Evolutionary conservation across 35 echinoderm and acorn worm species (phyloP), one percentile per base, ranked within the genome.

Genomic region (Hemicentrotus pulcherrimus): DNA sequence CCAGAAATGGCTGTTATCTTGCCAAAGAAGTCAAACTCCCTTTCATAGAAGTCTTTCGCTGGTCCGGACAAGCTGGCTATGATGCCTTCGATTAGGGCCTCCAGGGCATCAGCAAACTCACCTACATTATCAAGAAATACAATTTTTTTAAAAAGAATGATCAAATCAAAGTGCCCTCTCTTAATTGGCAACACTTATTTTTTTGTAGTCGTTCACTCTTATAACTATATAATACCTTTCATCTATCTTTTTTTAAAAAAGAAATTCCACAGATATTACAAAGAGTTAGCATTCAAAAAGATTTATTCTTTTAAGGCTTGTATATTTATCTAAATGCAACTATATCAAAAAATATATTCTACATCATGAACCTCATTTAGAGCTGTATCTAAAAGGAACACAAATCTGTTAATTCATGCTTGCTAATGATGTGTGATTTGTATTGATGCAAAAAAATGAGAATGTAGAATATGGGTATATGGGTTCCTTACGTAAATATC

Each of bases 21-120:
- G 12, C 96, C 98, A 97, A 99, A 99, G 95, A 99, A 99, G 33
- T 99, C 98, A 98, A 99, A 99, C 65, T 99, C 98, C 91, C 98
- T 97, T 71, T 99, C 97, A 86, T 99, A 99, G 94, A 99, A 99
- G 31, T 94, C 96, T 88, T 99, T 99, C 11, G 98, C 96, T 95
- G 96, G 95, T 14, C 98, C 98, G 0, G 96, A 97, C 46, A 99
- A 92, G 91, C 98, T 97, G 61, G 65, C 94, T 11, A 99, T 96
- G 88, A 99, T 99, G 86, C 92, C 95, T 91, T 97, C 95, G 30
- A 98, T 98, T 0, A 99, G 95, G 0, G 95, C 55, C 86, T 99
- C 98, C 31, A 99, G 50, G 46, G 97, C 96, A 95, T 99, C 98
- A 32, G 98, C 98, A 96, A 99, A 98, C 48, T 98, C 98, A 91